phyloP scores from a whole-genome alignment of 1,140 invertebrate genomes.

The Octopus bimaculoides region DNA sequence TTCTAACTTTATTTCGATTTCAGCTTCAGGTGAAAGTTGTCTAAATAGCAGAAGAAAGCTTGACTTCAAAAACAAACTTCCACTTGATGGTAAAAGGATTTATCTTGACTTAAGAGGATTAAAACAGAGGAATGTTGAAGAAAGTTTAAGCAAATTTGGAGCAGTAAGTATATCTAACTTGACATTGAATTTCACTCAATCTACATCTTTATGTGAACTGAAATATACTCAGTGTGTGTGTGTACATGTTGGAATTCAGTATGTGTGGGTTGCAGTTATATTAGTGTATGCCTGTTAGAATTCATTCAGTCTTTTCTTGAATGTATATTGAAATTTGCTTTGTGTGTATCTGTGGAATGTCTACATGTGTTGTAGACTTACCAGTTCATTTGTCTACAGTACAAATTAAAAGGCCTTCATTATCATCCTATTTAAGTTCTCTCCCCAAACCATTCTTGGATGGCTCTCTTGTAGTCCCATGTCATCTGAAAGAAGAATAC shows the following conservation, averaged over 20 bases:
- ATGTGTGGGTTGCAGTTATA: neutral
- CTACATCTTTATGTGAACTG: neutral
- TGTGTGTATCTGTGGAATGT: neutral
- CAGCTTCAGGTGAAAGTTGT: neutral
- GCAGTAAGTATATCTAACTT: neutral
- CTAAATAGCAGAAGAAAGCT: neutral
- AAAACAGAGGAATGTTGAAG: neutral
- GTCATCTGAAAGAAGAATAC: too few relatives aligned
- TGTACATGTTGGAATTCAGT: neutral
- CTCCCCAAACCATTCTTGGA: too few relatives aligned
- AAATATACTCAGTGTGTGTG: neutral
- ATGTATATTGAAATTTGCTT: neutral
- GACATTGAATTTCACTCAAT: neutral
- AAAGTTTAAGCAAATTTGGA: neutral
- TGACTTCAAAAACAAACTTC: neutral
- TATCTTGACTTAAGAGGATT: neutral
- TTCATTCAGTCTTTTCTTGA: neutral
- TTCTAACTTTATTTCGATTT: neutral
- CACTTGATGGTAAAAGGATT: neutral
- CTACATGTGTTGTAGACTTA: neutral
- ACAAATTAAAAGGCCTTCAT: too few relatives aligned
- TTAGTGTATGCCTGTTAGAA: neutral
- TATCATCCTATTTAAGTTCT: too few relatives aligned
- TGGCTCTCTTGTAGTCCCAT: too few relatives aligned
- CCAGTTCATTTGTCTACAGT: too few relatives aligned